Evolutionary conservation across 1,140 invertebrate genomes (phyloP), one percentile per base, ranked within the genome.

Genomic region (Drosophila pallidifrons): DNA sequence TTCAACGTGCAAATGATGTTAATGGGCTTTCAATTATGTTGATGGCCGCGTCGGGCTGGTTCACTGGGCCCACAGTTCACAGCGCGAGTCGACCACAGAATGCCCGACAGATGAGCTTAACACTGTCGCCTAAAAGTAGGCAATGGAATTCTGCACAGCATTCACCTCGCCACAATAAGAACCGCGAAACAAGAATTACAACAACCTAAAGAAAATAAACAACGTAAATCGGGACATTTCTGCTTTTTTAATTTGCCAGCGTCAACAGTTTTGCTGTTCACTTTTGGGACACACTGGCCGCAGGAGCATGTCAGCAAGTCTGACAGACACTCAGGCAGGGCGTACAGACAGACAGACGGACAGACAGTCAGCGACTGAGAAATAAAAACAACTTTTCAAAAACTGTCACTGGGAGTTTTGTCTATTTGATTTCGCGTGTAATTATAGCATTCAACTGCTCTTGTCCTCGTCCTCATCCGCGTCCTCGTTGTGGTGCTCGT

Each of bases 391-490:
- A 81, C 82, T 87, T 87, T 81, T 78, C 70, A 76, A 30, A 66
- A 87, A 72, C 76, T 87, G 82, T 86, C 82, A 87, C 79, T 64
- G 52, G 83, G 82, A 87, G 78, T 85, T 81, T 64, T 79, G 82
- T 75, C 78, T 79, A 87, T 87, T 87, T 85, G 82, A 87, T 87
- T 81, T 83, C 67, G 66, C 75, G 67, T 86, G 82, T 87, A 86
- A 86, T 86, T 86, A 87, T 82, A 72, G 47, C 63, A 68, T 65
- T 68, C 74, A 72, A 20, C 77, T 10, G 16, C 46, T 32, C 7
- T 64, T 15, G 15, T 45, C 28, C 55, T 41, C 7, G 49, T 28
- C 45, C 20, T 15, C 25, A 25, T 35, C 13, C 6, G 32, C 25
- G 25, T 30, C 1, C 20, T 25, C 20, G 20, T 25, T 25, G 20